phyloP scores from a whole-genome alignment of 2,888 invertebrate species.

The Biston betularia region DNA sequence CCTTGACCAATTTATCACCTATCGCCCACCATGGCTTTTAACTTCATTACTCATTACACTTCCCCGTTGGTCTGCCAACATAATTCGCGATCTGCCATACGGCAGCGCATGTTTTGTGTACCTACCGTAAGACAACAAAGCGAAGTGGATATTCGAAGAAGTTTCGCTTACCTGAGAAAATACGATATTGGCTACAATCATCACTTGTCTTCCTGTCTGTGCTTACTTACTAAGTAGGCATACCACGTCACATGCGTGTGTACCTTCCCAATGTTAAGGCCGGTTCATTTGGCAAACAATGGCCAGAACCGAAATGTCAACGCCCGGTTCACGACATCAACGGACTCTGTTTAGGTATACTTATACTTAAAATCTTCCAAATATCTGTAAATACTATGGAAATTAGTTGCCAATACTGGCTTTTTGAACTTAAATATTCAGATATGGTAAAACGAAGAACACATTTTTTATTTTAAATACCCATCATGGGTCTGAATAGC shows the following conservation, averaged over 20 bases:
- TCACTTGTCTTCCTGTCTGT: slow-evolving; percentile 15
- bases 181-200: slow-evolving; percentile 16
- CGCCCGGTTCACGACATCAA: slow-evolving; percentile 54
- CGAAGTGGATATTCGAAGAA: slow-evolving; percentile 29
- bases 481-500: not conserved
- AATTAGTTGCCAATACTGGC: slow-evolving; percentile 55
- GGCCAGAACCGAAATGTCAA: slow-evolving; percentile 60
- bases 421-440: slow-evolving; percentile 49
- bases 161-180: slow-evolving; percentile 28
- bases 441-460: slow-evolving; percentile 17
- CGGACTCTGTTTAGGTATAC: slow-evolving; percentile 42
- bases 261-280: slow-evolving; percentile 37
- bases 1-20: slow-evolving; percentile 60
- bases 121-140: slow-evolving; percentile 24
- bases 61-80: slow-evolving; percentile 15
- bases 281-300: slow-evolving; percentile 51
- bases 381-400: slow-evolving; percentile 49
- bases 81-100: slow-evolving; percentile 4
- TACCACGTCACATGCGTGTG: slow-evolving; percentile 15
- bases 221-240: slow-evolving; percentile 21
- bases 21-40: slow-evolving; percentile 53
- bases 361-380: slow-evolving; percentile 52
- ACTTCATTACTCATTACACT: slow-evolving; percentile 34
- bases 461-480: not conserved
- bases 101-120: slow-evolving; percentile 13